Percentiles rank a stretch among this genome's conserved stretches.
phyloP scores from a whole-genome alignment of 2,797 vertebrate genomes.

The Meda fulgida region DNA sequence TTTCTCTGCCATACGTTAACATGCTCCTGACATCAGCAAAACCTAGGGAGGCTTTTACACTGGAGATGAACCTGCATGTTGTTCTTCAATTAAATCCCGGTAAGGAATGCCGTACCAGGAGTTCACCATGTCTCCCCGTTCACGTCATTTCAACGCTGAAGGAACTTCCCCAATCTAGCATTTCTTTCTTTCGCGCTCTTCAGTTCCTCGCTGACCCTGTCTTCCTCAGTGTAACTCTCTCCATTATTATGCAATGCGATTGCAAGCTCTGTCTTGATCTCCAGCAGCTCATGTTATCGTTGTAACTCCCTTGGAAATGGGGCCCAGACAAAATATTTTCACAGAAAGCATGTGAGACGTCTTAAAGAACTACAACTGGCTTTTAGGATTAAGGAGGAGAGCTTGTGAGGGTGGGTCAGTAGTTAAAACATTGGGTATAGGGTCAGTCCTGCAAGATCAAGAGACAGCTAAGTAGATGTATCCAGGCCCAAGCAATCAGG shows the following conservation, averaged over 20 bases:
- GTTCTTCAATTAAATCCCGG: slow-evolving; percentile 69
- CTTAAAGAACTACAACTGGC: slow-evolving; percentile 44
- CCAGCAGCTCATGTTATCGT: slow-evolving; percentile 58
- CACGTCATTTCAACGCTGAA: slow-evolving; percentile 53
- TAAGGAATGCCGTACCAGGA: slow-evolving; percentile 35
- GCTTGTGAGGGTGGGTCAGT: slow-evolving; percentile 31
- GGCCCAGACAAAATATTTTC: slow-evolving; percentile 69
- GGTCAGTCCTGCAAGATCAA: slow-evolving; percentile 4
- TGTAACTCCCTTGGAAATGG: slow-evolving; percentile 60
- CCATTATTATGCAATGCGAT: slow-evolving; percentile 46
- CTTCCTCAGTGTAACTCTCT: slow-evolving; percentile 15
- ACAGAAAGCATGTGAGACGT: slow-evolving; percentile 65
- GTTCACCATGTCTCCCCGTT: slow-evolving; percentile 50
- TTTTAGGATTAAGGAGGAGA: slow-evolving; percentile 52
- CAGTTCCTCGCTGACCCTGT: not conserved
- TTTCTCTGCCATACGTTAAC: slow-evolving; percentile 34
- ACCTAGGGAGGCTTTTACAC: slow-evolving; percentile 56
- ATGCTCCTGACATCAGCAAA: slow-evolving; percentile 64
- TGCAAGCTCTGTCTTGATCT: slow-evolving; percentile 53
- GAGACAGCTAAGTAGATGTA: not conserved
- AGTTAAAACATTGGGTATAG: slow-evolving; percentile 15
- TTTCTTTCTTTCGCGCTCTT: slow-evolving; percentile 8
- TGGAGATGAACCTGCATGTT: slow-evolving; percentile 62
- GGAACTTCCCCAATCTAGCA: slow-evolving; percentile 39
- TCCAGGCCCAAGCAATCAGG: not conserved